A percentile compares a stretch with the other conserved stretches of the same genome.
These are phyloP conservation scores for Brachionus plicatilis DNA, from an alignment of 1,140 invertebrate species.

Conservation along the genomic window DNA sequence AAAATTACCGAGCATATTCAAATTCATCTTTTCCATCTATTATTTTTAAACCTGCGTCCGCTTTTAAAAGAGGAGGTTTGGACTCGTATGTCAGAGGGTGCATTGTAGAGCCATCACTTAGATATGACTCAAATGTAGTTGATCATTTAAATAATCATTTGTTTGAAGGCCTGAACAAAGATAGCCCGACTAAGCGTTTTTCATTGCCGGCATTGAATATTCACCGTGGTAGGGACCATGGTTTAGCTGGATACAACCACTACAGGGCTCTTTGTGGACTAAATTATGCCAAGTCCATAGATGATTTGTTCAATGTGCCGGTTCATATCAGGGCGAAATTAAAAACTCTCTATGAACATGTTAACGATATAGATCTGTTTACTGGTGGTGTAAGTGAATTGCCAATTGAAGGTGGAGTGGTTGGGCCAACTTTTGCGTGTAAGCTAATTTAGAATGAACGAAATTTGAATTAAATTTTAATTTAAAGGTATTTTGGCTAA, in stretches of 20 bases:
- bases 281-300: constrained; percentile 71
- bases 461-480: not conserved
- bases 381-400: constrained; percentile 72
- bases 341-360: constrained; percentile 39
- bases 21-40: not conserved
- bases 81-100: constrained; percentile 2
- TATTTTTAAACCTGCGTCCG: not conserved
- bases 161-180: not conserved
- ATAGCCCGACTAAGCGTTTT: constrained; percentile 57
- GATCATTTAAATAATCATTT: constrained; percentile 30
- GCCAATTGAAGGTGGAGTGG: constrained; percentile 72
- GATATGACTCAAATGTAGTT: constrained; percentile 13
- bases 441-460: not conserved
- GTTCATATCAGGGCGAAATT: not conserved
- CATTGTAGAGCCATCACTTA: not conserved
- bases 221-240: constrained; percentile 87
- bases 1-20: not conserved
- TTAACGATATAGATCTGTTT: constrained; percentile 44
- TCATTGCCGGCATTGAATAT: constrained; percentile 95
- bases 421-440: constrained; percentile 90
- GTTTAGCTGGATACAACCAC: constrained; percentile 78
- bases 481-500: constrained; percentile 71
- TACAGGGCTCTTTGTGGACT: constrained; percentile 83
- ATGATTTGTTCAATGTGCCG: constrained; percentile 63
- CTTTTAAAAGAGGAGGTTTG: constrained; percentile 14